Percentiles rank a stretch among this genome's conserved stretches.
Conservation (phyloP, 2,113 vertebrate species). For the Tupaia tana region DNA sequence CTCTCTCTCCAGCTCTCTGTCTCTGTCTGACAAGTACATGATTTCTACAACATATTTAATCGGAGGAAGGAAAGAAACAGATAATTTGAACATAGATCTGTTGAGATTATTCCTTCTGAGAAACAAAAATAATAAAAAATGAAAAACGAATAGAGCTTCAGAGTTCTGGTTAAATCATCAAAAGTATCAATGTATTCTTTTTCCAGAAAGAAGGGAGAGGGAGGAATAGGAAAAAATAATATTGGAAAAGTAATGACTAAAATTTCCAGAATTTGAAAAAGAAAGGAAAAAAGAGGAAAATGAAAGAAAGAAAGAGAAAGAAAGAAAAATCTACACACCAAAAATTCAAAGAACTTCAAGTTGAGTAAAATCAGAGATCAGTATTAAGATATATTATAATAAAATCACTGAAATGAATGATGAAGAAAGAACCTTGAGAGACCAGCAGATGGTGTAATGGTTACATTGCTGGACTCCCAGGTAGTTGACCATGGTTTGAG, state of each 20-base stretch:
- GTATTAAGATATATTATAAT: neutral
- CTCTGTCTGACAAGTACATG: too few species aligned
- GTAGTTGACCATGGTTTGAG: too few species aligned
- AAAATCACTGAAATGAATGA: neutral
- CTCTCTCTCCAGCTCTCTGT: too few species aligned
- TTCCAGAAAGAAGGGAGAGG: neutral
- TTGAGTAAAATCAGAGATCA: neutral
- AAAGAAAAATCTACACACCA: neutral
- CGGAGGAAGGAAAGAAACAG: neutral
- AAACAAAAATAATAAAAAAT: neutral
- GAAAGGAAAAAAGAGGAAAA: too few species aligned
- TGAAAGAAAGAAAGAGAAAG: too few species aligned
- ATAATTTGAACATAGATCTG: neutral
- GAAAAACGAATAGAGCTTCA: neutral
- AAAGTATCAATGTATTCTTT: neutral
- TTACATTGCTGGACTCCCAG: too few species aligned
- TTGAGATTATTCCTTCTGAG: neutral
- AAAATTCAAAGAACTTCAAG: neutral
- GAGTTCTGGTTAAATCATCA: neutral
- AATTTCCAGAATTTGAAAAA: neutral
- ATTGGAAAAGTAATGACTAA: neutral
- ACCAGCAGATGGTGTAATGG: too few species aligned
- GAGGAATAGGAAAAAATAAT: neutral
- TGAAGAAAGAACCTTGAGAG: too few species aligned
- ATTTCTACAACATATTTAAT: neutral